Conservation (phyloP, 1,140 invertebrate species). For the Hydropsyche tenuis region DNA sequence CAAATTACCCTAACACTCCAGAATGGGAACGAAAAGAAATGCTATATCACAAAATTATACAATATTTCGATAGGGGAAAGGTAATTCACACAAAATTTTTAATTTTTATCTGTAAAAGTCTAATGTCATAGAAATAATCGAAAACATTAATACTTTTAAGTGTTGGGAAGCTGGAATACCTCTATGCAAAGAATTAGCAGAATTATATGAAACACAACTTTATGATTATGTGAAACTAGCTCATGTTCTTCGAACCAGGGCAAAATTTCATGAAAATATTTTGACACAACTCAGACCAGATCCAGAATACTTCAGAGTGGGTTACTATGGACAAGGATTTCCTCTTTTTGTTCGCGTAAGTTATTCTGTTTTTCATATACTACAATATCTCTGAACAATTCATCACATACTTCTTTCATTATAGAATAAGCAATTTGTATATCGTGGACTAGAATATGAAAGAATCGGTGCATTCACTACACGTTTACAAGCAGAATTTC, state of each 20-base stretch:
- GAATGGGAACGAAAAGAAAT: slow-evolving; percentile 95
- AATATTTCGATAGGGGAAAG: slow-evolving; percentile 95
- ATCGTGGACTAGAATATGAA: slow-evolving; percentile 95
- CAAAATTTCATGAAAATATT: slow-evolving; percentile 91
- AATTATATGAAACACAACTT: slow-evolving; percentile 85
- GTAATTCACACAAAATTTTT: slow-evolving; percentile 55
- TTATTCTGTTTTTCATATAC: slow-evolving; percentile 43
- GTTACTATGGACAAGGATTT: slow-evolving; percentile 93
- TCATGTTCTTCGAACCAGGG: slow-evolving; percentile 82
- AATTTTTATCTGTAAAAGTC: slow-evolving; percentile 10
- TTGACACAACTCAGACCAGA: slow-evolving; percentile 85
- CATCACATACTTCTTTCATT: slow-evolving; percentile 53
- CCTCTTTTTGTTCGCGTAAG: slow-evolving; percentile 92
- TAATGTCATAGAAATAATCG: slow-evolving; percentile 25
- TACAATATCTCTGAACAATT: slow-evolving; percentile 32
- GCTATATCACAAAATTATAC: slow-evolving; percentile 88
- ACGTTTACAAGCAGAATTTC: slow-evolving; percentile 91
- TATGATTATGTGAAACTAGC: slow-evolving; percentile 92
- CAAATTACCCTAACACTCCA: slow-evolving; percentile 71
- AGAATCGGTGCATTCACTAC: slow-evolving; percentile 93
- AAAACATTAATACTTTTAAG: slow-evolving; percentile 57
- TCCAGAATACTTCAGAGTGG: slow-evolving; percentile 96
- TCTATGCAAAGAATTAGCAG: slow-evolving; percentile 88
- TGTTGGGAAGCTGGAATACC: slow-evolving; percentile 97
- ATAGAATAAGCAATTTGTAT: slow-evolving; percentile 95